phyloP scores from a whole-genome alignment of 2,113 vertebrate genomes.

The Myotis davidii region DNA sequence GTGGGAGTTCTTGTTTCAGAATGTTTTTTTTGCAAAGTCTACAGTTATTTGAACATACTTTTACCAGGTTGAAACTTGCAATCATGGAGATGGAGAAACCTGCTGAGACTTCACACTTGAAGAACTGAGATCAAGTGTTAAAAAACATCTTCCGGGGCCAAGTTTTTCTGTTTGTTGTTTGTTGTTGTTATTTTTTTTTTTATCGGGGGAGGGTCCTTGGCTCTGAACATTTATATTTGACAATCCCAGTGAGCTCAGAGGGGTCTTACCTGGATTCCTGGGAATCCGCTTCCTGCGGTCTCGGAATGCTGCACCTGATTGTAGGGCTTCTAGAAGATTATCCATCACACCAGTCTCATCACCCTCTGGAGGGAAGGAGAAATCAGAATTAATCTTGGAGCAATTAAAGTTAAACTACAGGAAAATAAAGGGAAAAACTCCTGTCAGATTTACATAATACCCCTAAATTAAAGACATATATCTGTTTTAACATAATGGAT shows the following conservation, averaged over 20 bases:
- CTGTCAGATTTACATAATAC: conserved; percentile 65
- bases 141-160: background rate
- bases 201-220: background rate
- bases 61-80: background rate
- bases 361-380: conserved; percentile 89
- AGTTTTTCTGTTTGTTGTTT: background rate
- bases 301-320: conserved; percentile 98
- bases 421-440: conserved; percentile 42
- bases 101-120: conserved; percentile 40
- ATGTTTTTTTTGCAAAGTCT: background rate
- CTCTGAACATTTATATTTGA: conserved; percentile 20
- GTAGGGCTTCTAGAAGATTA: conserved; percentile 96
- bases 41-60: background rate
- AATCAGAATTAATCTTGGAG: conserved; percentile 74
- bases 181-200: background rate
- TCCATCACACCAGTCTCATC: conserved; percentile 99
- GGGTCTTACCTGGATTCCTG: conserved; percentile 85
- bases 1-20: background rate
- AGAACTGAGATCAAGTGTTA: background rate
- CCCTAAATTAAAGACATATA: conserved; percentile 59
- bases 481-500: conserved; percentile 61
- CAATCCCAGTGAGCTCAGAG: background rate
- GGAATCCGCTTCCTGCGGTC: conserved; percentile 96
- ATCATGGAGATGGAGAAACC: background rate
- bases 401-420: conserved; percentile 69